These are phyloP conservation scores for Drosophila kohkoa DNA, from an alignment of 1,140 invertebrate species.

Conservation along the genomic window DNA sequence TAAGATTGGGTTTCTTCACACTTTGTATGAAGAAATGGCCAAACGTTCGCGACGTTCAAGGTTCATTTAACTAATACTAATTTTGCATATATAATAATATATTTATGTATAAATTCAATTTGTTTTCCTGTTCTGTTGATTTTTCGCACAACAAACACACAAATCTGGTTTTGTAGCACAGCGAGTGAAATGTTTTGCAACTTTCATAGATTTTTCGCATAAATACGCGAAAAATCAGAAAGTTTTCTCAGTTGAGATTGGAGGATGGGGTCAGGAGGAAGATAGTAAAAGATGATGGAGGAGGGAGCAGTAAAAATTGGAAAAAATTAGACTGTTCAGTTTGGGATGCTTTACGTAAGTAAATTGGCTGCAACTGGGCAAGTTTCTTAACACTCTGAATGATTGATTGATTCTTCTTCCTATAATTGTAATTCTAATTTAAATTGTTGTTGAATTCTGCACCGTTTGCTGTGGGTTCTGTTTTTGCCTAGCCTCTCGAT, in stretches of 20 bases:
- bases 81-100: slow-evolving; percentile 13
- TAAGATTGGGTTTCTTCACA: slow-evolving; percentile 56
- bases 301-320: slow-evolving; percentile 58
- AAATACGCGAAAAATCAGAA: slow-evolving; percentile 58
- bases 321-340: slow-evolving; percentile 25
- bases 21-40: slow-evolving; percentile 70
- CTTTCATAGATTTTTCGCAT: slow-evolving; percentile 65
- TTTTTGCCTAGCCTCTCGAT: slow-evolving; percentile 38
- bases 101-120: slow-evolving; percentile 61
- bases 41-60: slow-evolving; percentile 20
- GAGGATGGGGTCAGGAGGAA: slow-evolving; percentile 22
- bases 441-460: slow-evolving; percentile 25
- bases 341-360: slow-evolving; percentile 26
- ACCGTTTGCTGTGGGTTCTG: slow-evolving; percentile 43
- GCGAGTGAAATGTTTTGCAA: slow-evolving; percentile 47
- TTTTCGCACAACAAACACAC: slow-evolving; percentile 53
- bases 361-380: slow-evolving; percentile 36
- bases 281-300: slow-evolving; percentile 7
- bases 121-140: slow-evolving; percentile 26
- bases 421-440: slow-evolving; percentile 11
- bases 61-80: slow-evolving; percentile 18
- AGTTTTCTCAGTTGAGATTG: slow-evolving; percentile 37
- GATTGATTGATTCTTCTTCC: not conserved
- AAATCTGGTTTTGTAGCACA: slow-evolving; percentile 47
- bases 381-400: slow-evolving; percentile 17